Evolutionary conservation across 2,888 invertebrate genomes (phyloP), one percentile per base, ranked within the genome.

Genomic region (Gryllus longicercus): DNA sequence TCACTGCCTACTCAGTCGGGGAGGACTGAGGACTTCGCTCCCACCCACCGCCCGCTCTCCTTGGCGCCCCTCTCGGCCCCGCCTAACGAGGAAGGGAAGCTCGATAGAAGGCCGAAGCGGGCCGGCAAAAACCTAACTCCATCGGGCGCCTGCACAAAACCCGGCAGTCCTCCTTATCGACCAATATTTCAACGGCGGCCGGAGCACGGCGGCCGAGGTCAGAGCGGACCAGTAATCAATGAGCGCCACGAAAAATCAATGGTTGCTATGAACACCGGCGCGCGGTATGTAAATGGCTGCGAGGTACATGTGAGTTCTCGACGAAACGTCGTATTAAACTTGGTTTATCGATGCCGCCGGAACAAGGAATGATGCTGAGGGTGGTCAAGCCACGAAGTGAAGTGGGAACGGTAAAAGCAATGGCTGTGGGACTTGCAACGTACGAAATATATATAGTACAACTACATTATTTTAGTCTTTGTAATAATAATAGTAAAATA

Each of bases 201-300:
- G 14, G 63, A 63, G 38, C 63, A 63, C 14, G 16, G 16, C 63
- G 4, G 63, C 14, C 63, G 63, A 63, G 16, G 63, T 38, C 16
- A 63, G 63, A n/a, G 14, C n/a, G 63, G 63, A 63, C 14, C 63
- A 63, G 16, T 63, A 63, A 63, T 63, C 63, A n/a, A 63, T 8
- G n/a, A 63, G 63, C 63, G n/a, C 14, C 63, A 8, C n/a, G 63
- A 63, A 63, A 63, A 63, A 63, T 63, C 63, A 63, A 63, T 63
- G 63, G 63, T 63, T 63, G 63, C 63, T 63, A 63, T 63, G 63
- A 63, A 63, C 63, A 63, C 63, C 63, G n/a, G n/a, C 63, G n/a
- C 63, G n/a, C n/a, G 14, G 16, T n/a, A 63, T 63, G n/a, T 63
- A n/a, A 14, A n/a, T 63, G n/a, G n/a, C n/a, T n/a, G 63, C 14